Evolutionary conservation across 2,888 invertebrate genomes (phyloP).

Genomic region (Polydrusus pterygomalis): DNA sequence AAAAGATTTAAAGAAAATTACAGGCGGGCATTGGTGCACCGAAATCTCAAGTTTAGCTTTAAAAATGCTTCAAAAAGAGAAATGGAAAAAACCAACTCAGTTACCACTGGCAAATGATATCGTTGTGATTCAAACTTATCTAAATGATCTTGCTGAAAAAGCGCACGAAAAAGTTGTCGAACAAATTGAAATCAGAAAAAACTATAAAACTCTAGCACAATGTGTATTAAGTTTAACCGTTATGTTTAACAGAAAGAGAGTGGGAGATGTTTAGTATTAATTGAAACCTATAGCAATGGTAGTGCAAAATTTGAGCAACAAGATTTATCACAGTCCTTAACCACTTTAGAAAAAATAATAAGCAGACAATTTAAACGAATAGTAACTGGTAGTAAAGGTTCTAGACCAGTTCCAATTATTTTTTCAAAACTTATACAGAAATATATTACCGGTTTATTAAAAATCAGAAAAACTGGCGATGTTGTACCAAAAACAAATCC

Average conservation of each 20-base stretch:
- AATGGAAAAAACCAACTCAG: slow-evolving; percentile 54
- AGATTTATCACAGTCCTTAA: background rate
- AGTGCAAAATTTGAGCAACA: background rate
- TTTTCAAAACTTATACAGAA: slow-evolving; percentile 43
- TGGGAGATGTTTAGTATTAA: slow-evolving; percentile 56
- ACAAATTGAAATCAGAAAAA: background rate
- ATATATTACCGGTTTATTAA: slow-evolving; percentile 1
- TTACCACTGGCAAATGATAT: slow-evolving; percentile 57
- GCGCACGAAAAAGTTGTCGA: slow-evolving; percentile 48
- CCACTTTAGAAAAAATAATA: background rate
- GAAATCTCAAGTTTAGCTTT: slow-evolving; percentile 59
- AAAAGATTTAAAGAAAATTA: background rate
- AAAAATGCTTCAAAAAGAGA: slow-evolving; percentile 57
- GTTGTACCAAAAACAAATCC: slow-evolving; percentile 56
- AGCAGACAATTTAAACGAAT: slow-evolving; percentile 26
- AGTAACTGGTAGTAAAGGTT: slow-evolving; percentile 55
- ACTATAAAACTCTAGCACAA: slow-evolving; percentile 57
- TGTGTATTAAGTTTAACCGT: slow-evolving; percentile 52
- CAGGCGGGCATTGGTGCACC: slow-evolving; percentile 56
- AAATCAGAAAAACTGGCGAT: slow-evolving; percentile 44
- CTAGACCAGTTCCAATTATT: slow-evolving; percentile 57
- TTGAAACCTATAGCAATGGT: slow-evolving; percentile 31
- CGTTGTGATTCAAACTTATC: slow-evolving; percentile 46
- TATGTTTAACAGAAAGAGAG: slow-evolving; percentile 57
- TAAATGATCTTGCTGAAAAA: slow-evolving; percentile 47